Evolutionary conservation across 2,888 invertebrate genomes (phyloP).

Genomic region (Phania funesta): DNA sequence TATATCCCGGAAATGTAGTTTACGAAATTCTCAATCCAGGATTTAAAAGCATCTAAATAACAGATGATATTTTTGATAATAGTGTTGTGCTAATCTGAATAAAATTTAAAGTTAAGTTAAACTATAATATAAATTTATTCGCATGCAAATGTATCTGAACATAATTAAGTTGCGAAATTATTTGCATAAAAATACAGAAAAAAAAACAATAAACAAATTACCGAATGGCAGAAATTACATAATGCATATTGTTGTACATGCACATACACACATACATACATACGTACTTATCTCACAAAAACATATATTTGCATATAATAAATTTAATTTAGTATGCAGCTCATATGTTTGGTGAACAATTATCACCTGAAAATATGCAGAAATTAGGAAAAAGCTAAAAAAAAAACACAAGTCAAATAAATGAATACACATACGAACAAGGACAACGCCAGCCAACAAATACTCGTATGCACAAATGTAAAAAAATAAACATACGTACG

Average conservation of each 20-base stretch:
- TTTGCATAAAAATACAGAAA: conserved; percentile 76
- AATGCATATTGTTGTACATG: conserved; percentile 52
- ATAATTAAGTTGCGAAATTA: conserved; percentile 76
- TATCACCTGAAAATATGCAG: conserved; percentile 80
- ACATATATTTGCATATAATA: conserved; percentile 67
- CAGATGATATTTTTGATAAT: no score
- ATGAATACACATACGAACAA: conserved; percentile 35
- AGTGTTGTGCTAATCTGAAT: no score
- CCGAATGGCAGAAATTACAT: conserved; percentile 47
- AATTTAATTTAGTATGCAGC: conserved; percentile 77
- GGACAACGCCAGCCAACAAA: conserved; percentile 31
- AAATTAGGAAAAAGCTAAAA: conserved; percentile 74
- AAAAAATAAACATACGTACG: conserved; percentile 52
- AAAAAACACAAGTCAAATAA: conserved; percentile 53
- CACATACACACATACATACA: conserved; percentile 8
- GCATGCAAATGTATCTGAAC: conserved; percentile 66
- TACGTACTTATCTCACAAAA: background rate
- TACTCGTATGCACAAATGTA: conserved; percentile 12
- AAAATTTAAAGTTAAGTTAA: no score
- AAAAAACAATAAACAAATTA: conserved; percentile 49
- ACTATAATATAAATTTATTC: no score
- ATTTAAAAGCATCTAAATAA: no score
- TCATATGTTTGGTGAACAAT: conserved; percentile 79
- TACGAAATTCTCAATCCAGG: no score
- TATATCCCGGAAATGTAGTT: no score